Percentiles rank a stretch among this genome's conserved stretches.
phyloP scores from a whole-genome alignment of 2,888 invertebrate genomes.

The Tipula unca region DNA sequence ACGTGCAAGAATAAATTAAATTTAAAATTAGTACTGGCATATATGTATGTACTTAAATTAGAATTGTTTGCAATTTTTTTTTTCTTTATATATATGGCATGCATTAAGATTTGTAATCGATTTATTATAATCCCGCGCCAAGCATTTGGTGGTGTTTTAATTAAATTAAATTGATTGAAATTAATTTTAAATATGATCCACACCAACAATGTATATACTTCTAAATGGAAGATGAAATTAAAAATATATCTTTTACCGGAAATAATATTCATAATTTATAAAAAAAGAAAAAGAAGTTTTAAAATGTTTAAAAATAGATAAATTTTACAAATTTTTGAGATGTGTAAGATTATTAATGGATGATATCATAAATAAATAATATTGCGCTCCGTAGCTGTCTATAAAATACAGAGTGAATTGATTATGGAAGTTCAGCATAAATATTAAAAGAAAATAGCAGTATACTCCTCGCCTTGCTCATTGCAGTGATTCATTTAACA shows the following conservation, averaged over 20 bases:
- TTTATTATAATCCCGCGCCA: neutral
- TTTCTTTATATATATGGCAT: too few species aligned
- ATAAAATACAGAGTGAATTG: too few species aligned
- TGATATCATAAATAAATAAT: neutral
- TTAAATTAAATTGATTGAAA: neutral
- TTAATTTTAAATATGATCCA: neutral
- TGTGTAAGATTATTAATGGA: neutral
- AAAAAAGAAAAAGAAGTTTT: neutral
- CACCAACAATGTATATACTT: neutral
- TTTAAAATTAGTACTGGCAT: neutral
- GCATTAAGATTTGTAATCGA: neutral
- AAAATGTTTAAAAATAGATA: neutral
- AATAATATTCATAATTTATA: constrained; percentile 14
- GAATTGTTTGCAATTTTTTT: neutral
- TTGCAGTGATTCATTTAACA: too few species aligned
- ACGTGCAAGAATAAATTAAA: constrained; percentile 14
- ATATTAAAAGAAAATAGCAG: too few species aligned
- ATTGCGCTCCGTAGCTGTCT: too few species aligned
- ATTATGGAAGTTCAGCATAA: too few species aligned
- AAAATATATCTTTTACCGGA: neutral
- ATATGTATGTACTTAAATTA: neutral
- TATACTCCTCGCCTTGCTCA: too few species aligned
- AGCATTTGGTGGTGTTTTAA: neutral
- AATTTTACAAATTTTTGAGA: neutral
- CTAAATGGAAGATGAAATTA: neutral